Evolutionary conservation across 2,888 invertebrate species (phyloP), one percentile per base, ranked within the genome.

Genomic region (Formica aserva): DNA sequence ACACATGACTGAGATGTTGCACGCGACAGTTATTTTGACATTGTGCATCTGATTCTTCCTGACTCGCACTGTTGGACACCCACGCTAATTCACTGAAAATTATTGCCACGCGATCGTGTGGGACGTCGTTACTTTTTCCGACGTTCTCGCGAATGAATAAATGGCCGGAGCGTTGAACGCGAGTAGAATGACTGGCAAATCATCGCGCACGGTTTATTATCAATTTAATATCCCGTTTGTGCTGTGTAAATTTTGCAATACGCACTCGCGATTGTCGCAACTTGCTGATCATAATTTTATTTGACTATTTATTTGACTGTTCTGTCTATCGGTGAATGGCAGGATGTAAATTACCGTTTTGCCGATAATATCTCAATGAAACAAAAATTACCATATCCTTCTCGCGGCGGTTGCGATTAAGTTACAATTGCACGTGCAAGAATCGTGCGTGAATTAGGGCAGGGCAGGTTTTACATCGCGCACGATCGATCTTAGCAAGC

Each of bases 91-190:
- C 35, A 62, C 72, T 22, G 67, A 83, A 75, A 52, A 84, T 85
- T 89, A 87, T 88, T 86, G 88, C 82, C 82, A 67, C 66, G 80
- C 80, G 82, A 84, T 85, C 85, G 89, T 45, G 71, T 90, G 85
- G 90, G 89, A 87, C 82, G 89, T 84, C 67, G 83, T 84, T 72
- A 38, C 52, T 55, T 78, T 81, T 74, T 60, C 52, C 77, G 35
- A 62, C 71, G n/a, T 83, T 86, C 86, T 82, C 85, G 86, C 85
- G 88, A 87, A 86, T 89, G 91, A 87, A 91, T 92, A 91, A 90
- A 91, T 87, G 89, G 87, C 82, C 81, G 87, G 87, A 85, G 85
- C 88, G 85, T 91, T 91, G 88, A 89, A 85, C 88, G 86, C 84
- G 84, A 86, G 85, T 86, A 91, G 87, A 92, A 91, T 88, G 85